A percentile compares a stretch with the other conserved stretches of the same genome.
Conservation (phyloP, 2,888 invertebrate species). For the Frankliniella intonsa region DNA sequence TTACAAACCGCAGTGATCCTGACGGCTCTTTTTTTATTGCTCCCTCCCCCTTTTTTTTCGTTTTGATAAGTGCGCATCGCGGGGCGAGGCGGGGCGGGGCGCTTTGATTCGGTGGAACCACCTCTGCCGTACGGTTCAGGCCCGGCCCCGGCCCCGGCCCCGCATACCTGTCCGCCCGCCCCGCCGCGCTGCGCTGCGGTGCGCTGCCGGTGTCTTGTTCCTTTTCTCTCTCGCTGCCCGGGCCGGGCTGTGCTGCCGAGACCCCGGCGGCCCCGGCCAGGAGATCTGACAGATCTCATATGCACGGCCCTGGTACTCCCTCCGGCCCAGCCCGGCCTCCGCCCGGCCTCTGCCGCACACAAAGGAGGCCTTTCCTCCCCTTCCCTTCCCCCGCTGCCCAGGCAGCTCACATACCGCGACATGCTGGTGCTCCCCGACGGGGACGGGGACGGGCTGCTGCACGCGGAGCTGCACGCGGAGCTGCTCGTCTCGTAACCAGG, state of each 20-base stretch:
- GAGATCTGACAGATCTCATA: slow-evolving; percentile 21
- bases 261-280: too few relatives aligned
- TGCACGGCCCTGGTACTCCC: background rate
- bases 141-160: background rate
- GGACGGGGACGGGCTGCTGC: too few relatives aligned
- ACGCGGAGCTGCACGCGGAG: too few relatives aligned
- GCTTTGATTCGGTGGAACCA: background rate
- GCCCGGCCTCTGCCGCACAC: background rate
- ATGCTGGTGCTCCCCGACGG: too few relatives aligned
- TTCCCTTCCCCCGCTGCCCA: too few relatives aligned
- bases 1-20: slow-evolving; percentile 8
- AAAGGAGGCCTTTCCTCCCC: too few relatives aligned
- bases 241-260: too few relatives aligned
- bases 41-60: background rate
- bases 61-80: background rate
- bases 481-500: too few relatives aligned
- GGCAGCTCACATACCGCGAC: too few relatives aligned
- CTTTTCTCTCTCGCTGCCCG: background rate
- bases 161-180: background rate
- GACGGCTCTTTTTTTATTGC: background rate
- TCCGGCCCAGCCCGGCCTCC: background rate
- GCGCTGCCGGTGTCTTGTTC: background rate
- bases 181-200: background rate
- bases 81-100: background rate
- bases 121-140: background rate